Base-by-base conservation (phyloP, 2,888 invertebrate species). In the Apodemia mormo region DNA sequence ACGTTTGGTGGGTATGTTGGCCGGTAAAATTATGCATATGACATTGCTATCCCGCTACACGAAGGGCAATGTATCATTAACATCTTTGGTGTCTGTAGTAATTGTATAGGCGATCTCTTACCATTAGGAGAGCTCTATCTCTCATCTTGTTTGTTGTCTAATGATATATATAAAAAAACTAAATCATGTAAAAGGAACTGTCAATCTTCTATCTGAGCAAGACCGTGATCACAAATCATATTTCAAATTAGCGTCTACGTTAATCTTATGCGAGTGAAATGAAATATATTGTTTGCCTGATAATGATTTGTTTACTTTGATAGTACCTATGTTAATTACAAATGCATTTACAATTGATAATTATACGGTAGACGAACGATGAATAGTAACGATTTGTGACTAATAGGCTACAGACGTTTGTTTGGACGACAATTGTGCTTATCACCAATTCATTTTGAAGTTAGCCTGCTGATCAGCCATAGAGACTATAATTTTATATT, bases 341-440 rank as follows among this genome's bases (percentile, higher is more conserved):
- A 30, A 58, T 58, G 58, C 30, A 58, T 58, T 58, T 30, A 58
- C 58, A 30, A 30, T 58, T 58, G 58, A 58, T 58, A 30, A 58
- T 30, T 5, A 30, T 12, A 58, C n/a, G 52, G 52, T 52, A 52
- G n/a, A 52, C 52, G 52, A 52, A 52, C 52, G 52, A 52, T n/a
- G 52, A 54, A 54, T 54, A 54, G 52, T 54, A 54, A 54, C 52
- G 52, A 54, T 54, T 22, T 22, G 52, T 54, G 52, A 22, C 52
- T 54, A 54, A 22, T 5, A 54, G n/a, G 52, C 52, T 1, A 22
- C 52, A 54, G n/a, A 54, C 52, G 52, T 14, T 52, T 52, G n/a
- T 2, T 49, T 12, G 4, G 49, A 52, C 52, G 52, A 12, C n/a
- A 52, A n/a, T n/a, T n/a, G 14, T 52, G n/a, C n/a, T 52, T 52